These are phyloP conservation scores for Ooceraea biroi DNA, from an alignment of 1,140 invertebrate genomes.

Conservation along the genomic window DNA sequence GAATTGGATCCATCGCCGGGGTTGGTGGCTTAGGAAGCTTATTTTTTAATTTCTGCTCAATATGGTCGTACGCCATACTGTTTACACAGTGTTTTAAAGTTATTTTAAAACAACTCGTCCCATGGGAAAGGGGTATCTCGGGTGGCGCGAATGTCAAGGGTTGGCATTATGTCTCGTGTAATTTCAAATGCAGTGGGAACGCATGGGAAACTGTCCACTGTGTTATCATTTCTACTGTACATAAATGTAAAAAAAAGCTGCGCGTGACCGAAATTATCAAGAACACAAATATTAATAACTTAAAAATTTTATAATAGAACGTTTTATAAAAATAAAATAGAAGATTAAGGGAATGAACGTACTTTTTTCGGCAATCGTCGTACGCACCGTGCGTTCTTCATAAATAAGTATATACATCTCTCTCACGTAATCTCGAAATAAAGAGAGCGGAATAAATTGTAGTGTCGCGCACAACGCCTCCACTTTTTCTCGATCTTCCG, in stretches of 20 bases:
- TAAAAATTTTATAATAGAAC: neutral
- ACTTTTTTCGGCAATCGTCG: neutral
- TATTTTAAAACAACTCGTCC: slow-evolving; percentile 77
- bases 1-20: slow-evolving; percentile 46
- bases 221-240: slow-evolving; percentile 42
- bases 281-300: slow-evolving; percentile 11
- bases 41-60: slow-evolving; percentile 77
- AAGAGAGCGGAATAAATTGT: slow-evolving; percentile 44
- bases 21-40: slow-evolving; percentile 70
- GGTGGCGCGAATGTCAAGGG: slow-evolving; percentile 38
- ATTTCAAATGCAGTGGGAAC: slow-evolving; percentile 71
- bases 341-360: neutral
- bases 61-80: slow-evolving; percentile 70
- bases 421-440: slow-evolving; percentile 44
- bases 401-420: slow-evolving; percentile 2
- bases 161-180: slow-evolving; percentile 61
- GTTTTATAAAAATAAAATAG: neutral
- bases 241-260: slow-evolving; percentile 2
- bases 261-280: neutral
- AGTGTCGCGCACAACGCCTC: slow-evolving; percentile 1
- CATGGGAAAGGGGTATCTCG: slow-evolving; percentile 24
- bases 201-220: neutral
- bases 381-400: slow-evolving; percentile 7
- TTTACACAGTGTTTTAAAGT: slow-evolving; percentile 77
- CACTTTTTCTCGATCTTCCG: slow-evolving; percentile 34